phyloP scores from a whole-genome alignment of 2,113 vertebrate species.

The Neogale vison region DNA sequence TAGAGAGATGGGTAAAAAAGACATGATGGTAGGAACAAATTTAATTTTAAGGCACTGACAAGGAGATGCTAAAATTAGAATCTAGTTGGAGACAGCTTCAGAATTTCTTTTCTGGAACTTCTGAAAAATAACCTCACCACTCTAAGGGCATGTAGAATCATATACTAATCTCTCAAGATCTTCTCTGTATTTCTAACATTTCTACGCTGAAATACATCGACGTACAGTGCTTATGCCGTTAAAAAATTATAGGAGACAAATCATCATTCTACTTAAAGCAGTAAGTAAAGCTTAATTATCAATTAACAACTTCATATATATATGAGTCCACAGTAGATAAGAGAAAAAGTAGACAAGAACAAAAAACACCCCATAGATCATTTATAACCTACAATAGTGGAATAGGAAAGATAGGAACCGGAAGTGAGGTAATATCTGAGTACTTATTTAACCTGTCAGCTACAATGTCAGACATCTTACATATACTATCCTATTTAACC shows the following conservation, averaged over 20 bases:
- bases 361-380: background rate
- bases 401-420: background rate
- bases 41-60: background rate
- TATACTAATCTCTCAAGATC: background rate
- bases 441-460: background rate
- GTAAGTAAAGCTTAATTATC: background rate
- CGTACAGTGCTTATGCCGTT: background rate
- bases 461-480: background rate
- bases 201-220: background rate
- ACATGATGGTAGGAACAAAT: background rate
- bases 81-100: background rate
- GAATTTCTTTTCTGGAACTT: background rate
- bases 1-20: background rate
- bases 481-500: background rate
- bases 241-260: background rate
- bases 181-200: background rate
- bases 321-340: background rate
- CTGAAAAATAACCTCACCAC: background rate
- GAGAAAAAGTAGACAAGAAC: background rate
- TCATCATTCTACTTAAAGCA: background rate
- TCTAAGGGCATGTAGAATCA: background rate
- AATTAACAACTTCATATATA: background rate
- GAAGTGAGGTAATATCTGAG: background rate
- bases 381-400: background rate
- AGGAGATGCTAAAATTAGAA: background rate